Percentiles rank a stretch among this genome's conserved stretches.
Conservation (phyloP, 2,113 vertebrate species). For the Cranoglanis bouderius region DNA sequence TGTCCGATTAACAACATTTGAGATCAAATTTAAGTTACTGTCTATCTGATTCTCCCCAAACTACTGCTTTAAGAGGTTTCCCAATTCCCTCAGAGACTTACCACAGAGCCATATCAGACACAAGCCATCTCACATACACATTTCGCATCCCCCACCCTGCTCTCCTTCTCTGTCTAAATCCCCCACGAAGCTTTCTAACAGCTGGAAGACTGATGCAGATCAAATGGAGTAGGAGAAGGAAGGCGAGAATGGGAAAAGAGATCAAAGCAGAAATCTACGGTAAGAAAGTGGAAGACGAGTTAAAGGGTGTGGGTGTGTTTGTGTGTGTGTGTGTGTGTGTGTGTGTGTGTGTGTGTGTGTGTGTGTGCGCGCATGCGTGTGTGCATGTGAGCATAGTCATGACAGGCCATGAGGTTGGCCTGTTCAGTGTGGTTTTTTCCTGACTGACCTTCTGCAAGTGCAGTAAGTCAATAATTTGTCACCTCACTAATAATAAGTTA, state of each 20-base stretch:
- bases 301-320: too few species aligned
- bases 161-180: slow-evolving; percentile 5
- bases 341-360: too few species aligned
- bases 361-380: background rate
- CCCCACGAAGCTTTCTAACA: slow-evolving; percentile 22
- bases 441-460: background rate
- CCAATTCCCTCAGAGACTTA: background rate
- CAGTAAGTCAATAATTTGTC: background rate
- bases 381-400: background rate
- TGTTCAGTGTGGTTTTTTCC: background rate
- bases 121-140: slow-evolving; percentile 1
- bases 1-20: background rate
- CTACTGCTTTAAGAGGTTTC: background rate
- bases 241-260: slow-evolving; percentile 7
- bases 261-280: background rate
- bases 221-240: background rate
- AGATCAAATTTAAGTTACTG: background rate
- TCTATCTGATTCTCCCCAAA: background rate
- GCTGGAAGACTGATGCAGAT: slow-evolving; percentile 38
- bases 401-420: background rate
- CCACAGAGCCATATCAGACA: background rate
- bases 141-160: slow-evolving; percentile 6
- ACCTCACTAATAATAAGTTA: background rate
- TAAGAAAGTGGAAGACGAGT: background rate
- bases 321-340: too few species aligned